Evolutionary conservation across 2,113 vertebrate genomes (phyloP).

Genomic region (Tetrax tetrax): DNA sequence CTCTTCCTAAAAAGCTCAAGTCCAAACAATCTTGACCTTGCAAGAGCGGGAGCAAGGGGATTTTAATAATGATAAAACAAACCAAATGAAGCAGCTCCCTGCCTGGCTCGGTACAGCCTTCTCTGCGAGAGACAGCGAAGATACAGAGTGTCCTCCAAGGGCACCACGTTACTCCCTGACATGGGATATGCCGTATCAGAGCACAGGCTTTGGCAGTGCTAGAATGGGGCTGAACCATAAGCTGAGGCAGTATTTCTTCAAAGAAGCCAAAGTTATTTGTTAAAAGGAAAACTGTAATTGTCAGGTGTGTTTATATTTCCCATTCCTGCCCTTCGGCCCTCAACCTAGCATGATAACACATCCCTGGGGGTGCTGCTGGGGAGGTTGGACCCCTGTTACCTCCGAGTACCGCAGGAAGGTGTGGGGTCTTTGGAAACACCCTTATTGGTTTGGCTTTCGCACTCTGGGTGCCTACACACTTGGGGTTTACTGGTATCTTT

Average conservation of each 20-base stretch:
- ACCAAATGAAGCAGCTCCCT: background rate
- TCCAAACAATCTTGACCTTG: background rate
- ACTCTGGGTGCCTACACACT: fast-evolving
- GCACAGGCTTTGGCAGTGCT: background rate
- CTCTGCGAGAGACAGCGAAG: background rate
- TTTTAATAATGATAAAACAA: background rate
- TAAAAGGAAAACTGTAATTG: background rate
- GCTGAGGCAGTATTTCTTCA: background rate
- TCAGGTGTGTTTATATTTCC: background rate
- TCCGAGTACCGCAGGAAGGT: fast-evolving
- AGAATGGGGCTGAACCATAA: background rate
- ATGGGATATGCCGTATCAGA: background rate
- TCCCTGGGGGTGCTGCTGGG: background rate
- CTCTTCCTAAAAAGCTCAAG: background rate
- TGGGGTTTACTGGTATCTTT: background rate
- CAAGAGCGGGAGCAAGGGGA: background rate
- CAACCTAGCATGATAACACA: background rate
- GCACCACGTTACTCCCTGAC: background rate
- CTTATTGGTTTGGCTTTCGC: background rate
- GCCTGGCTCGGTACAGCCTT: background rate
- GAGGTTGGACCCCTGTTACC: background rate
- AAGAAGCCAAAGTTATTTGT: background rate
- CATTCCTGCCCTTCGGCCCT: background rate
- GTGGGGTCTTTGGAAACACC: background rate
- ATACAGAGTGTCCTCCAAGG: background rate